Conservation (phyloP, 2,113 vertebrate species). For the Cichladusa arquata region DNA sequence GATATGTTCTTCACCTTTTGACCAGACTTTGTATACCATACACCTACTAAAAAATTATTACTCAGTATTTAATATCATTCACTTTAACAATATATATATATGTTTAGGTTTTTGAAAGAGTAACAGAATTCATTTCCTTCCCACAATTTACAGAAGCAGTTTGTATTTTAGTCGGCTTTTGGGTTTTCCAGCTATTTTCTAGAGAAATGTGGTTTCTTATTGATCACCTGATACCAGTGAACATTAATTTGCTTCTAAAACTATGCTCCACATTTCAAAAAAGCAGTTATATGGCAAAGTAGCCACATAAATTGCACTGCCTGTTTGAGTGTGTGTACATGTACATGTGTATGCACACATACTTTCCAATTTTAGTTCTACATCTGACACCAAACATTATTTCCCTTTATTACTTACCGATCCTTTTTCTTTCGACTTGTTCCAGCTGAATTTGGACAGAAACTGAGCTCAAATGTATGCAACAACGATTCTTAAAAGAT, state of each 20-base stretch:
- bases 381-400: not conserved
- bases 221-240: not conserved
- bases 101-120: not conserved
- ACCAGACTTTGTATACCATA: not conserved
- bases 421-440: not conserved
- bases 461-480: not conserved
- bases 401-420: not conserved
- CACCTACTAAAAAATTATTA: not conserved
- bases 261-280: not conserved
- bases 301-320: not conserved
- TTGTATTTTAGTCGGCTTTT: not conserved
- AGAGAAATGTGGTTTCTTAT: not conserved
- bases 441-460: not conserved
- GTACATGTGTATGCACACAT: accelerated
- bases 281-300: not conserved
- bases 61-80: not conserved
- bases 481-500: not conserved
- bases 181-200: not conserved
- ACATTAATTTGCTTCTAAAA: not conserved
- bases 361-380: not conserved
- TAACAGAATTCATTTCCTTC: not conserved
- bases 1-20: not conserved
- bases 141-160: not conserved
- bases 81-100: not conserved
- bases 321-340: not conserved